Base-by-base conservation (phyloP, 2,113 vertebrate genomes). In the Ictalurus furcatus region DNA sequence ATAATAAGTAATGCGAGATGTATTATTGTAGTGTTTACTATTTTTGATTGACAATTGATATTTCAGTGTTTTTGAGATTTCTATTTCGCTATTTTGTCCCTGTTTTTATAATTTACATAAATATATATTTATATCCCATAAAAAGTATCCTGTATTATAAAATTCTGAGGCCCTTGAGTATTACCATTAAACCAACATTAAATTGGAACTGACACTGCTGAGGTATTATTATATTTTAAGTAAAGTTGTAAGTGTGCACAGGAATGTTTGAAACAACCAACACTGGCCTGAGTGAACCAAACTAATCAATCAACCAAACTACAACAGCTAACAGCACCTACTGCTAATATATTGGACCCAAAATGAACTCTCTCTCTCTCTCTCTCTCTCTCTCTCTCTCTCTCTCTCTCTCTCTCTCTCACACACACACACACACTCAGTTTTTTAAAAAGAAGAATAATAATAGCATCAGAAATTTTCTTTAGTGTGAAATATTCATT, bases 341-440 rank as follows among this genome's bases (percentile, higher is more conserved):
- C 30, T 65, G 21, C 54, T 71, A 52, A 61, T 61, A 63, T 61
- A 40, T 6, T 59, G 30, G 6, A 61, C 44, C 1, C 23, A 61
- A 90, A 40, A 90, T 91, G 52, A 69, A 87, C 88, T 48, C 44
- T 48, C 44, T 7, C 44, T 48, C 6, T 48, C 78, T 54, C 48
- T 52, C 48, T 52, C 9, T 52, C 48, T 52, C 48, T 52, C 48
- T 52, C 48, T 52, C 48, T 52, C 48, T 48, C 48, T 48, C 48
- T 48, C 44, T 48, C 44, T 48, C 44, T 48, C 44, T 48, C 44
- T 48, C 44, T 48, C 44, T 48, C 44, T 48, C 44, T 48, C 88
- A 83, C 17, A 59, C 85, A 87, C 88, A 81, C 8, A 58, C 79
- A 84, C 88, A 80, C 12, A 58, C 69, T 19, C 59, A 44, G 9